Evolutionary conservation across 1,140 invertebrate genomes (phyloP), one percentile per base, ranked within the genome.

Genomic region (Mesaphorura yosii): DNA sequence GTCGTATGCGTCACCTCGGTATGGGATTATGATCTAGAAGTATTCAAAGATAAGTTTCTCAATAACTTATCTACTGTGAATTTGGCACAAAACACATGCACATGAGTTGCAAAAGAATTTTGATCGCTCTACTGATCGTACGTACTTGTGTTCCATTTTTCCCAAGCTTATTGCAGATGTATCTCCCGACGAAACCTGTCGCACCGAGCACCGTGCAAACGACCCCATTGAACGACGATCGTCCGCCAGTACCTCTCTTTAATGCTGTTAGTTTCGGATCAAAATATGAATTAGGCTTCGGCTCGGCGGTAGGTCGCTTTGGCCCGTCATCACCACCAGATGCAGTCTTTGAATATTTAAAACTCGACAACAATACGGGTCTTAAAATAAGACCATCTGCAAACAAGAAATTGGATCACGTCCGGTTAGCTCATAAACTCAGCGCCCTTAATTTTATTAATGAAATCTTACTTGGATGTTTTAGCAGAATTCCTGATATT

Each of bases 151-250:
- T 79, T 27, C 88, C 88, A 59, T 76, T 79, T 72, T 85, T 92
- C 66, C 90, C 92, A 25, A 99, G 70, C 66, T 80, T 79, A 66
- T 93, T 95, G 64, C 84, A 82, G 17, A 98, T 75, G 73, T 83
- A 80, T 47, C 76, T 70, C 0, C 93, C 95, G 6, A 97, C 66
- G 64, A 91, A 91, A 10, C 95, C 95, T 47, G 77, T 81, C 37
- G 78, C 78, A 28, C 95, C 95, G 72, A 98, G 98, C 2, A 99
- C 82, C n/a, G 95, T 98, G 10, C 87, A 91, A 3, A 98, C 88
- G 54, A 88, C 79, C 0, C 96, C 95, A 73, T 85, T 98, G 66
- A 98, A 98, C 64, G 90, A 95, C 58, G 85, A 86, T 22, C 95
- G 80, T 29, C 93, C 93, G 29, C 93, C 93, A 37, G 86, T 89